These are phyloP conservation scores for Petrocephalus schoutedeni DNA, from an alignment of 2,797 vertebrate species.

Conservation along the genomic window DNA sequence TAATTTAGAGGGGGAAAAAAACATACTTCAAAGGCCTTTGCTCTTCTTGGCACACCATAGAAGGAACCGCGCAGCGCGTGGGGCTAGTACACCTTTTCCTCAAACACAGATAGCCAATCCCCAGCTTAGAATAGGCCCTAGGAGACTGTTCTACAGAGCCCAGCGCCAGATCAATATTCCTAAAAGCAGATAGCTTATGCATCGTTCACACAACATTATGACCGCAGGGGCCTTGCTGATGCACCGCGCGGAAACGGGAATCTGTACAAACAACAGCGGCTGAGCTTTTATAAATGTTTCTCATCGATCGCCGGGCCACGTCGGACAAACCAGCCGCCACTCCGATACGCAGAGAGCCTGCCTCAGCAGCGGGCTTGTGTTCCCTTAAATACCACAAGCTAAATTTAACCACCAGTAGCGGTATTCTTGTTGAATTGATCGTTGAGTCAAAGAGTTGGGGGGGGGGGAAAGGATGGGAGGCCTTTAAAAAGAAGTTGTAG, in stretches of 20 bases:
- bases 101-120: background rate
- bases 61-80: background rate
- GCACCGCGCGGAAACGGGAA: background rate
- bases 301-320: background rate
- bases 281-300: background rate
- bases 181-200: background rate
- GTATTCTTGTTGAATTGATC: background rate
- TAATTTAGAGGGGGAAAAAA: background rate
- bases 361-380: background rate
- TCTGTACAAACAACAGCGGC: background rate
- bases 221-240: background rate
- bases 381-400: constrained; percentile 11
- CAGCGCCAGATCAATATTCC: background rate
- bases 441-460: background rate
- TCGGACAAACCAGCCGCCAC: background rate
- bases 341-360: background rate
- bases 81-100: background rate
- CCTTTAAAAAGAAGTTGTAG: background rate
- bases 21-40: background rate
- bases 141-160: background rate
- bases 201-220: background rate
- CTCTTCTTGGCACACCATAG: background rate
- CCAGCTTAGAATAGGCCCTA: background rate
- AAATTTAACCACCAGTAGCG: constrained; percentile 6
- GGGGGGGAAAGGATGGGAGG: background rate